These are phyloP conservation scores for Rhynchopsitta pachyrhyncha DNA, from an alignment of 2,113 vertebrate genomes.

Conservation along the genomic window DNA sequence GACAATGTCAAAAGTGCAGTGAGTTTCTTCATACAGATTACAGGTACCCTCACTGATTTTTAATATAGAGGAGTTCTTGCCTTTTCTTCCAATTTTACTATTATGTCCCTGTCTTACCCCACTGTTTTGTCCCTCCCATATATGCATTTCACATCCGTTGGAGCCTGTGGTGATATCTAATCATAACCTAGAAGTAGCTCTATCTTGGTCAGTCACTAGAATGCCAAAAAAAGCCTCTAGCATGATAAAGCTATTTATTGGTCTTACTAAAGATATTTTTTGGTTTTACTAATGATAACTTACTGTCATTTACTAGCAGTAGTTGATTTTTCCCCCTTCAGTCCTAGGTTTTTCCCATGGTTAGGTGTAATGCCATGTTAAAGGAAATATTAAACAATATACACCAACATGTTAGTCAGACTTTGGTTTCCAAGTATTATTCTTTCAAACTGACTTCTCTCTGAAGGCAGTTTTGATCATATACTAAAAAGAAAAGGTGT, in stretches of 20 bases:
- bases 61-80: neutral
- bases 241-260: constrained; percentile 35
- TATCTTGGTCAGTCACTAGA: constrained; percentile 42
- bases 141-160: neutral
- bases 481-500: neutral
- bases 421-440: neutral
- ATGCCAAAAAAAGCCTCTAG: constrained; percentile 47
- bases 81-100: neutral
- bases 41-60: neutral
- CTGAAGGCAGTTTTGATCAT: neutral
- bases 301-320: constrained; percentile 18
- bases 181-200: constrained; percentile 46
- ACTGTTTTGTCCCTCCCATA: neutral
- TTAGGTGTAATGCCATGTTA: neutral
- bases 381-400: constrained; percentile 16
- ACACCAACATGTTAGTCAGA: neutral
- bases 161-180: constrained; percentile 14
- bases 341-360: neutral
- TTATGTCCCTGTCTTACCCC: neutral
- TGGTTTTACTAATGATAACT: neutral
- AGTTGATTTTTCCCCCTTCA: neutral
- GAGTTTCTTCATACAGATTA: constrained; percentile 7
- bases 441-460: neutral
- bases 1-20: constrained; percentile 6
- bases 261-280: neutral